A percentile compares a stretch with the other conserved stretches of the same genome.
These are phyloP conservation scores for Caenorhabditis sinica DNA, from an alignment of 2,888 invertebrate genomes.

Conservation along the genomic window DNA sequence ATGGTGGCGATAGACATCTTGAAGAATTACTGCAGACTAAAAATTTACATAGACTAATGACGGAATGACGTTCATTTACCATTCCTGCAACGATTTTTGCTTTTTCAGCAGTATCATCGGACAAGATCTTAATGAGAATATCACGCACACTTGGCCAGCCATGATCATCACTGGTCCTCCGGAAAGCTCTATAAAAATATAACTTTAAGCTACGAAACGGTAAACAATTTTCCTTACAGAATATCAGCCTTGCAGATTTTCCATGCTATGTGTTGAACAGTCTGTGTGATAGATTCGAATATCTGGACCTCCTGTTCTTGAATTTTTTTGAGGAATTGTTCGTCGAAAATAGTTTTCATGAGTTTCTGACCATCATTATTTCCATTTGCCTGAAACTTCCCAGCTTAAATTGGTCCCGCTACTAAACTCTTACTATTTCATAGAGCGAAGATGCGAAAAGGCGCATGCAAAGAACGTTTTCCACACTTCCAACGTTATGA, in stretches of 20 bases:
- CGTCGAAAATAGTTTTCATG: constrained; percentile 34
- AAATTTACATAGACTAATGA: background rate
- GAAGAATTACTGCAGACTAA: constrained; percentile 39
- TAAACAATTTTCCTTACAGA: constrained; percentile 18
- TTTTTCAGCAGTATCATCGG: background rate
- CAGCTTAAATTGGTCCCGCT: background rate
- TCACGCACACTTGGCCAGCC: constrained; percentile 41
- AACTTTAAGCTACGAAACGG: background rate
- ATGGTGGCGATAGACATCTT: constrained; percentile 17
- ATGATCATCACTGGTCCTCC: constrained; percentile 18
- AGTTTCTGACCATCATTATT: constrained; percentile 15
- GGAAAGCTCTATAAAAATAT: constrained; percentile 14
- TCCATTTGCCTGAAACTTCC: constrained; percentile 29
- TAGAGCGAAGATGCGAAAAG: constrained; percentile 38
- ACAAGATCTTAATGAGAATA: constrained; percentile 15
- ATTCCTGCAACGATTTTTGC: constrained; percentile 18
- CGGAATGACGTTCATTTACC: background rate
- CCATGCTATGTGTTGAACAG: constrained; percentile 23
- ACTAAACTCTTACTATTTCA: constrained; percentile 34
- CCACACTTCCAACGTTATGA: constrained; percentile 12
- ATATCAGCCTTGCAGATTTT: constrained; percentile 35
- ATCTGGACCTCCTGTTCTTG: background rate
- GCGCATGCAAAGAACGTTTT: constrained; percentile 32
- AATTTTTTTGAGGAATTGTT: constrained; percentile 10
- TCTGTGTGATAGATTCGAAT: constrained; percentile 20